phyloP scores from a whole-genome alignment of 2,113 vertebrate genomes.

The Noturus placidus region DNA sequence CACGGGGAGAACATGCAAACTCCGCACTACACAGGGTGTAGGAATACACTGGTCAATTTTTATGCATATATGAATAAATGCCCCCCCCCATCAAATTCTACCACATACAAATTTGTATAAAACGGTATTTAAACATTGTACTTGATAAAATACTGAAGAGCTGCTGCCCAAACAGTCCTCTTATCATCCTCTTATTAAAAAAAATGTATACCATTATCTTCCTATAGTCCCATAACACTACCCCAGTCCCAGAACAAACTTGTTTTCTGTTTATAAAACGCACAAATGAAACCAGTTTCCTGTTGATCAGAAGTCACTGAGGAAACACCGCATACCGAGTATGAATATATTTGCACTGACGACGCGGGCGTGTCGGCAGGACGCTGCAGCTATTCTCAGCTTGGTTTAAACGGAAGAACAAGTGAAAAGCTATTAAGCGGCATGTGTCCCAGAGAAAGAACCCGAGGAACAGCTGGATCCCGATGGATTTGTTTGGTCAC shows the following conservation, averaged over 20 bases:
- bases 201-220: background rate
- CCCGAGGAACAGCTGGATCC: conserved; percentile 35
- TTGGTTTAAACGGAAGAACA: conserved; percentile 19
- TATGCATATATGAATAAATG: background rate
- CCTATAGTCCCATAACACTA: background rate
- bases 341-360: background rate
- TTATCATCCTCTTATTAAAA: too few species aligned
- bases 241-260: background rate
- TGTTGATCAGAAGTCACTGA: background rate
- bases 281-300: background rate
- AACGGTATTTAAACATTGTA: background rate
- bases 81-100: too few species aligned
- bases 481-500: background rate
- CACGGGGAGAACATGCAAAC: too few species aligned
- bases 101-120: too few species aligned
- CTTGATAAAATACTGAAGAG: background rate
- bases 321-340: background rate
- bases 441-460: background rate
- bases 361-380: background rate
- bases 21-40: too few species aligned
- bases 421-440: conserved; percentile 15
- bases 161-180: too few species aligned
- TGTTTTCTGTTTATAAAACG: background rate
- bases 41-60: too few species aligned
- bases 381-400: conserved; percentile 13